Percentiles rank a stretch among this genome's conserved stretches.
phyloP scores from a whole-genome alignment of 2,797 vertebrate genomes.

The Lateolabrax maculatus region DNA sequence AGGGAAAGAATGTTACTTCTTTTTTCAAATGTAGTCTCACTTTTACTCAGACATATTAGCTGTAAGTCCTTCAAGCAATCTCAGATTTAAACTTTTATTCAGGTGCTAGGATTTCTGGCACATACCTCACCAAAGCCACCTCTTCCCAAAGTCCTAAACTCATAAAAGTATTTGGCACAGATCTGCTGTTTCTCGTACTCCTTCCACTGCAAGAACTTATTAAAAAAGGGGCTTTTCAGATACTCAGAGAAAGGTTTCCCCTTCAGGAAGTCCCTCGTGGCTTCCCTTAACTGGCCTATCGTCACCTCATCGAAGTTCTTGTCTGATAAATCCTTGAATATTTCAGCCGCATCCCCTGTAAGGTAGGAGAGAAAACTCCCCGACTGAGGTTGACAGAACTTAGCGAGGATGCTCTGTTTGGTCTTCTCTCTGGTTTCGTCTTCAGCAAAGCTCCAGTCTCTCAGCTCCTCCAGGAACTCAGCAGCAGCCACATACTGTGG shows the following conservation, averaged over 20 bases:
- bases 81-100: neutral
- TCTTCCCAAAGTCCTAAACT: conserved; percentile 91
- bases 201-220: conserved; percentile 92
- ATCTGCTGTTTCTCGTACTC: conserved; percentile 88
- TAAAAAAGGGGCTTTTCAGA: conserved; percentile 86
- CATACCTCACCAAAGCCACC: conserved; percentile 95
- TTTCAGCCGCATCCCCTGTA: conserved; percentile 77
- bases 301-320: conserved; percentile 78
- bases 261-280: conserved; percentile 85
- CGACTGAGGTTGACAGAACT: conserved; percentile 82
- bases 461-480: conserved; percentile 88
- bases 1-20: neutral
- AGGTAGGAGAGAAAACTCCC: conserved; percentile 82
- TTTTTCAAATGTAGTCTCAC: neutral
- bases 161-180: conserved; percentile 89
- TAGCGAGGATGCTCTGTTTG: conserved; percentile 80
- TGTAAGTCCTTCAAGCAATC: neutral
- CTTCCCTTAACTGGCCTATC: conserved; percentile 79
- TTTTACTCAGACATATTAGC: neutral
- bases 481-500: conserved; percentile 78
- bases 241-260: conserved; percentile 89
- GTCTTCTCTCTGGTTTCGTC: conserved; percentile 72
- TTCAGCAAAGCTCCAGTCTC: conserved; percentile 87
- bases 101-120: conserved; percentile 13
- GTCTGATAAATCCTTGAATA: conserved; percentile 76